Base-by-base conservation (phyloP, 2,797 vertebrate genomes). In the Enteromius viviparus region DNA sequence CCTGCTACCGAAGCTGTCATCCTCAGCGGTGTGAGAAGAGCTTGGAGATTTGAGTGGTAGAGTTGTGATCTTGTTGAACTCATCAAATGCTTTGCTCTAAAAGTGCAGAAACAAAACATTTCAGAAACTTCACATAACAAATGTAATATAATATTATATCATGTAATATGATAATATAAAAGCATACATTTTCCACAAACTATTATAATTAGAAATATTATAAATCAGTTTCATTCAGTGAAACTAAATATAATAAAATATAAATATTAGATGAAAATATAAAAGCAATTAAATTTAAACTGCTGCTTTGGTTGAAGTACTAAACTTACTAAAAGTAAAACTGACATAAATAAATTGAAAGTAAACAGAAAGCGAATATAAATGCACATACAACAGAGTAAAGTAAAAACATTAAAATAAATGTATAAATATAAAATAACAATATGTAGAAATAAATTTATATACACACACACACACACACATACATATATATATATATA, bases 1-100 rank as follows among this genome's bases (percentile, higher is more conserved):
- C 84, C 95, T 96, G 0, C 95, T 95, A 62, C 97, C 97, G 77
- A 99, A 99, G 86, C 91, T 89, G 51, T 96, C 96, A 12, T 98
- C 96, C 0, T 97, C 96, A 0, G 89, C 12, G 0, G 90, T 83
- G 12, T 90, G 86, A 5, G 92, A 88, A 0, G 94, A 94, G 51
- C 92, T 89, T 1, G 95, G 93, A 58, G 93, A 89, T 87, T 93
- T 92, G 9, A 96, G 95, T 3, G 96, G 96, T 15, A 97, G 95
- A 29, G 93, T 94, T 51, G 90, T 90, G 0, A 93, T 92, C 1
- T 90, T 95, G 84, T 78, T 88, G 55, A 91, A 87, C 85, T 95
- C 95, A 47, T 90, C 88, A 1, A 87, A 89, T 76, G 89, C 75
- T 85, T 92, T 93, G 51, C 90, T 94, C 97, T 98, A 89, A 66